A percentile compares a stretch with the other conserved stretches of the same genome.
phyloP scores from a whole-genome alignment of 1,140 invertebrate species.

The Scaptomyza montana region DNA sequence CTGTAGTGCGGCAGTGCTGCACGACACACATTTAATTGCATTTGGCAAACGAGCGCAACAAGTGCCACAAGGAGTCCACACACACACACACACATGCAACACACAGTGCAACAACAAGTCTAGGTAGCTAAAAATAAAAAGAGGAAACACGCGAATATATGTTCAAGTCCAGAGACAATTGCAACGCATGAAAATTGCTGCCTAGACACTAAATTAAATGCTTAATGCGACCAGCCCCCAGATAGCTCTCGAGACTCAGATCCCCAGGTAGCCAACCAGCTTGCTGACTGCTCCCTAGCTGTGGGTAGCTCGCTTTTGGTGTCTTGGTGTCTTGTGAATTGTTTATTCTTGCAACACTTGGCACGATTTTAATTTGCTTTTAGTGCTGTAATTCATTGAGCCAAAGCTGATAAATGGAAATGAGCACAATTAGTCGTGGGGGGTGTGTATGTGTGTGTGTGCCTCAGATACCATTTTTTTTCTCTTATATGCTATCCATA shows the following conservation, averaged over 20 bases:
- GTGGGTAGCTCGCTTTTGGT: neutral
- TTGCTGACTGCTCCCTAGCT: neutral
- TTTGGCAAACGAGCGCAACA: constrained; percentile 74
- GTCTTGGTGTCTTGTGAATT: constrained; percentile 32
- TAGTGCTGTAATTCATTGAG: constrained; percentile 62
- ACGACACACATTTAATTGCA: constrained; percentile 77
- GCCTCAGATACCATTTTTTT: constrained; percentile 9
- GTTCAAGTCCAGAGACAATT: constrained; percentile 26
- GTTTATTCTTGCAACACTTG: constrained; percentile 59
- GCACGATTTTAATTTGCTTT: constrained; percentile 77
- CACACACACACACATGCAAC: constrained; percentile 6
- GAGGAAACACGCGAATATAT: constrained; percentile 39
- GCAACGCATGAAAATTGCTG: constrained; percentile 55
- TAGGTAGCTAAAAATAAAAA: constrained; percentile 29
- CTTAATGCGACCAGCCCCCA: constrained; percentile 55
- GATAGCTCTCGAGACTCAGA: neutral
- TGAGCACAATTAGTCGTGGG: constrained; percentile 76
- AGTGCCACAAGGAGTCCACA: constrained; percentile 52
- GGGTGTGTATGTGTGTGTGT: constrained; percentile 39
- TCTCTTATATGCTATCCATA: neutral
- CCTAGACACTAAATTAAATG: constrained; percentile 62
- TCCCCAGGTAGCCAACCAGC: neutral
- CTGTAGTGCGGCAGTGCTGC: constrained; percentile 25
- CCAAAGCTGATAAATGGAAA: constrained; percentile 71
- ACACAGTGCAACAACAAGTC: no score